A percentile compares a stretch with the other conserved stretches of the same genome.
phyloP scores from a whole-genome alignment of 2,113 vertebrate species.

The Rhinolophus sinicus region DNA sequence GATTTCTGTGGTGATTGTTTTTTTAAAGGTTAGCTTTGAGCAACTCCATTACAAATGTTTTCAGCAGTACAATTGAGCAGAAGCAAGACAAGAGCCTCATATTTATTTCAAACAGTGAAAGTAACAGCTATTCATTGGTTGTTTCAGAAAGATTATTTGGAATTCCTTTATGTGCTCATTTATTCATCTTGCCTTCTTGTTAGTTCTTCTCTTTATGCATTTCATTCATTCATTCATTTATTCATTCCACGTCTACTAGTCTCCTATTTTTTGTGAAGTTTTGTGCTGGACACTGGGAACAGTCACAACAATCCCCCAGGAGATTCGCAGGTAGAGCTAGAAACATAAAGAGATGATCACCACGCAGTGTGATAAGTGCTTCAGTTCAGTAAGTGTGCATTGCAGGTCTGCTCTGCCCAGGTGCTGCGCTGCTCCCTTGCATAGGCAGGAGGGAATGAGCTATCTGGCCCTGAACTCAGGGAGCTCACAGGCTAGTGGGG shows the following conservation, averaged over 20 bases:
- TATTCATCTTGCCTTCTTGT: not conserved
- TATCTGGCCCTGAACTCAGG: not conserved
- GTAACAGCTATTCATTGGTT: not conserved
- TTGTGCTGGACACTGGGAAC: not conserved
- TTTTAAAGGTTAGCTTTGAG: slow-evolving; percentile 64
- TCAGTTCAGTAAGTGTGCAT: too few relatives aligned
- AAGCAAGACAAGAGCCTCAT: not conserved
- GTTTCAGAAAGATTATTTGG: not conserved
- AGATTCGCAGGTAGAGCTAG: not conserved
- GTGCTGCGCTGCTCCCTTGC: too few relatives aligned
- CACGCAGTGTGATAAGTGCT: not conserved
- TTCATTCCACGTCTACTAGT: not conserved
- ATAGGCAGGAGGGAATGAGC: not conserved
- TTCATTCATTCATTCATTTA: not conserved
- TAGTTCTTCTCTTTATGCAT: not conserved
- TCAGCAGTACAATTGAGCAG: not conserved
- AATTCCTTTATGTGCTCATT: not conserved
- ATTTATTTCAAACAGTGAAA: slow-evolving; percentile 39
- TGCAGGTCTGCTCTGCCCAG: not conserved
- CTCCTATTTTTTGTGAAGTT: not conserved
- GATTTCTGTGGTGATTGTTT: slow-evolving; percentile 65
- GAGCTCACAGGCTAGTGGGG: not conserved
- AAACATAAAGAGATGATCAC: not conserved
- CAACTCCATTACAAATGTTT: slow-evolving; percentile 18
- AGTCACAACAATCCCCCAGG: not conserved